Evolutionary conservation across 2,113 vertebrate genomes (phyloP).

Genomic region (Pantherophis guttatus): DNA sequence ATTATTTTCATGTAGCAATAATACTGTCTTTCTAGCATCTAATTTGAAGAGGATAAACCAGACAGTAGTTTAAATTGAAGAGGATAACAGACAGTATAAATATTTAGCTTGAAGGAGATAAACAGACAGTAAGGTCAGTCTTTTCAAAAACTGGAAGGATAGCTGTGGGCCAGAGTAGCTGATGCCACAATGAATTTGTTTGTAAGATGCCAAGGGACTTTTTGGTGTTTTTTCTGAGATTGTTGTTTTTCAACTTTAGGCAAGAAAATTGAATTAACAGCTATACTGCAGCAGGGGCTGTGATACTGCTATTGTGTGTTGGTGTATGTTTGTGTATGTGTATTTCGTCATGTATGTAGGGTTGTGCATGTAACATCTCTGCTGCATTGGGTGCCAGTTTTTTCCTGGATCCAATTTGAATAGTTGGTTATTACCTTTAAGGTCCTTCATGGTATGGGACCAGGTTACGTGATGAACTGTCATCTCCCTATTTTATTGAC

Average conservation of each 20-base stretch:
- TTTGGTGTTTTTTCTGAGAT: not conserved
- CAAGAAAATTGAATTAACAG: slow-evolving; percentile 23
- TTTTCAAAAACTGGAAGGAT: not conserved
- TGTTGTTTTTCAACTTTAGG: slow-evolving; percentile 3
- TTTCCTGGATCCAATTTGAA: not conserved
- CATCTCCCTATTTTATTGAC: not conserved
- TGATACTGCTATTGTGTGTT: slow-evolving; percentile 18
- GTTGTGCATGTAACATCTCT: not conserved
- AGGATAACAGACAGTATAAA: not conserved
- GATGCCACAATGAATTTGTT: not conserved
- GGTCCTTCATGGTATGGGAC: not conserved
- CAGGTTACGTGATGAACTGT: not conserved
- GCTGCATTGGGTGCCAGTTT: not conserved
- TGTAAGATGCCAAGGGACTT: not conserved
- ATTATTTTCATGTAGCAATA: not conserved
- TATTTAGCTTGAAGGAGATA: not conserved
- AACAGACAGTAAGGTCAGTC: not conserved
- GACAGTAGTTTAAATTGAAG: not conserved
- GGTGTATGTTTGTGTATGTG: not conserved
- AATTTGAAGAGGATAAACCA: not conserved
- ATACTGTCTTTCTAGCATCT: not conserved
- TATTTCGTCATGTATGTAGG: not conserved
- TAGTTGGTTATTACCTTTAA: not conserved
- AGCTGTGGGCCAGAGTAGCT: not conserved
- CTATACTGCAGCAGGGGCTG: not conserved